Evolutionary conservation across 2,113 vertebrate genomes (phyloP), one percentile per base, ranked within the genome.

Genomic region (Gorilla gorilla): DNA sequence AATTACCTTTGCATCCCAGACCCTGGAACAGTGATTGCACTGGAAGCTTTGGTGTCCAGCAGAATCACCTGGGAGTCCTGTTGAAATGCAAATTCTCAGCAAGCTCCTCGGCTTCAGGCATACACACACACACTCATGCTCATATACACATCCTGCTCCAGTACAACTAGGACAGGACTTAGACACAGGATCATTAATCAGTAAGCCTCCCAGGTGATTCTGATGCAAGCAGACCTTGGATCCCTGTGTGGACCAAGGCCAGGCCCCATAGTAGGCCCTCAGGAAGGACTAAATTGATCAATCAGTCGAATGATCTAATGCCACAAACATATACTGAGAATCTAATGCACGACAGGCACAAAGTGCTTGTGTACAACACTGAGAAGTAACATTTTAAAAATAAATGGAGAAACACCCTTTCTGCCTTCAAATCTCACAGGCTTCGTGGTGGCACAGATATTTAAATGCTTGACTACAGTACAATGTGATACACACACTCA

Each of bases 81-180:
- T 1, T 82, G 40, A 72, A 83, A 52, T 35, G 23, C 50, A 70
- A 43, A 72, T 72, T 43, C 59, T 45, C 38, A 86, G 32, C 48
- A 57, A 45, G 4, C 45, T 48, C 38, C 16, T 43, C 27, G 2
- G 27, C 12, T 64, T 64, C 27, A 64, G 27, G 30, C 2, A 3
- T 20, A 20, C 4, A 2, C 22, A 17, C 17, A 2, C 35, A 27
- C 0, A 43, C 48, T 17, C 30, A 13, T 3, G 3, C 14, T 12
- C 17, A 18, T 0, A 22, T 8, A 64, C 25, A 45, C 32, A 73
- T 18, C 7, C 20, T 40, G 40, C 59, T 22, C 59, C 55, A 93
- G 38, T 3, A 43, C 66, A 64, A 22, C 45, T 18, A 83, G 38
- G 40, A 40, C 4, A 23, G 9, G 30, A n/a, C 23, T 43, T 45